Evolutionary conservation across 1,140 invertebrate genomes (phyloP).

Genomic region (Trinorchestia longiramus): DNA sequence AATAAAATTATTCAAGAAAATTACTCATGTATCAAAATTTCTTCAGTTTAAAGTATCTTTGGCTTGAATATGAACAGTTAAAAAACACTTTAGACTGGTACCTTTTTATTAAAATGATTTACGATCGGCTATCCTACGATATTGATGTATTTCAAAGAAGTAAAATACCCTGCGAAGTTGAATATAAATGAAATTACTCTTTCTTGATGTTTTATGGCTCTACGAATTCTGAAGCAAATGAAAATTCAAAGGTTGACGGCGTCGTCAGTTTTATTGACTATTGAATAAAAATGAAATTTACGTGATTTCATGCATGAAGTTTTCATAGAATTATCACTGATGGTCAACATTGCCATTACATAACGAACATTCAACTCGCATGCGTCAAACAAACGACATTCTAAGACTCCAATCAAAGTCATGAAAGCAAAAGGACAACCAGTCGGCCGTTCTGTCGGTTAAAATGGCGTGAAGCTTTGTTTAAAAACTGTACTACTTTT

Average conservation of each 20-base stretch:
- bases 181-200: too few relatives aligned
- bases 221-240: background rate
- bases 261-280: background rate
- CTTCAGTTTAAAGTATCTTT: background rate
- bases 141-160: background rate
- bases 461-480: background rate
- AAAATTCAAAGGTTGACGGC: background rate
- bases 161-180: too few relatives aligned
- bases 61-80: background rate
- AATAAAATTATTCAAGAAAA: background rate
- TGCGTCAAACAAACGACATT: background rate
- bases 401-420: background rate
- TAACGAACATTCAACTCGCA: background rate
- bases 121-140: background rate
- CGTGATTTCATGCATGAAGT: background rate
- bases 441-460: background rate
- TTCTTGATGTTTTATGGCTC: too few relatives aligned
- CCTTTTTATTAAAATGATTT: background rate
- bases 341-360: background rate
- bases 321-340: background rate
- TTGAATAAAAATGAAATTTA: background rate
- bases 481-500: background rate
- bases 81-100: background rate
- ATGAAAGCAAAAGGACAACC: background rate
- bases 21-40: background rate